Percentiles rank a stretch among this genome's conserved stretches.
These are phyloP conservation scores for Keiferia lycopersicella DNA, from an alignment of 2,888 invertebrate genomes.

Conservation along the genomic window DNA sequence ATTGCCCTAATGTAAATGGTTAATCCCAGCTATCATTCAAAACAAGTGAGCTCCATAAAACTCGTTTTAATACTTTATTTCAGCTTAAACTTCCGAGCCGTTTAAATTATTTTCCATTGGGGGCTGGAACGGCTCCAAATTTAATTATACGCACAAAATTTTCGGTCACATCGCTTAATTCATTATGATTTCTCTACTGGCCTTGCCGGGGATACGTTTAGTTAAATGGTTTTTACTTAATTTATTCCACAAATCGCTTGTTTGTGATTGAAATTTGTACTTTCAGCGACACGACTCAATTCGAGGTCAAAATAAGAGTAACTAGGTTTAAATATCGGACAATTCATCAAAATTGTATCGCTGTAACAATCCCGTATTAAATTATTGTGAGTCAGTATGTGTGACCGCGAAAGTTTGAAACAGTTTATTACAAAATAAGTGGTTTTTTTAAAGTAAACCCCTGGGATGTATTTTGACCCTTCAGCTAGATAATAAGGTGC, in stretches of 20 bases:
- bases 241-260: constrained; percentile 43
- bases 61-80: constrained; percentile 76
- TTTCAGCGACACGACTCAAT: no score
- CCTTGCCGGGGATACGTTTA: constrained; percentile 45
- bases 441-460: no score
- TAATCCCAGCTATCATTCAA: constrained; percentile 69
- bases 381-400: no score
- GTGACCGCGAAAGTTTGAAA: no score
- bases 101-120: constrained; percentile 74
- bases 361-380: no score
- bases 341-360: no score
- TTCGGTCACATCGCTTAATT: constrained; percentile 66
- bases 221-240: constrained; percentile 44
- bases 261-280: not conserved
- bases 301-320: no score
- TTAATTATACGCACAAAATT: constrained; percentile 73
- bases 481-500: no score
- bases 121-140: constrained; percentile 76
- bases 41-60: constrained; percentile 70
- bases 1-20: constrained; percentile 55
- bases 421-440: no score
- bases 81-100: constrained; percentile 73
- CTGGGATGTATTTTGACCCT: no score
- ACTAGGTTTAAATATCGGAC: no score
- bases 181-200: constrained; percentile 55